Base-by-base conservation (phyloP, 1,140 invertebrate genomes). In the Saccostrea cuccullata region DNA sequence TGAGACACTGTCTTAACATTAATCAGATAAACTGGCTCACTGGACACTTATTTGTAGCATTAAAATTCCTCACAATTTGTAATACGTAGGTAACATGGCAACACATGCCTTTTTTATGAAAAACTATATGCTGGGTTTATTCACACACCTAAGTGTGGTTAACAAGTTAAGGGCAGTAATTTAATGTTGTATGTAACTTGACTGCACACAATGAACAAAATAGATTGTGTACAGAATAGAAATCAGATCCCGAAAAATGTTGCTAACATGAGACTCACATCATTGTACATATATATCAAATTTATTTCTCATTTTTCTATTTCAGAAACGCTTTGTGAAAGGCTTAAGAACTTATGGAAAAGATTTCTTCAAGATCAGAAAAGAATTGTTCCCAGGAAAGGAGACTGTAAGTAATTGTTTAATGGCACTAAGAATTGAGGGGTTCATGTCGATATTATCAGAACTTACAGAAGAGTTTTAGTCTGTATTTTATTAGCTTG, bases 261-360 rank as follows among this genome's bases (percentile, higher is more conserved):
- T 64, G 58, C 15, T 64, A 64, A 64, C 58, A 64, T 64, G 58
- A 20, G 58, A 64, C 17, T 64, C 15, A 64, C 0, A 36, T 73
- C 23, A 77, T 20, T 20, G 70, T 73, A 73, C 8, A 1, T 36
- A 30, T 77, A 15, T 20, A 40, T 47, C 47, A 47, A 47, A 64
- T 26, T 67, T 85, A 6, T 64, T 60, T 82, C 12, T 73, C n/a
- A 82, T 55, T 85, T 88, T 55, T 15, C 36, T 82, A 82, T 85
- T 93, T 93, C 91, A 95, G 94, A 95, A 95, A 92, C 93, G 93
- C 0, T 99, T 99, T 96, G 98, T 99, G 85, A 99, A 99, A 96
- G 99, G 99, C 91, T 96, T 99, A 87, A 96, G 98, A 88, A 98
- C 98, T 94, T 99, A 99, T 96, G 99, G 99, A 91, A 99, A 99